Evolutionary conservation across 2,797 vertebrate species (phyloP), one percentile per base, ranked within the genome.

Genomic region (Holocentrus rufus): DNA sequence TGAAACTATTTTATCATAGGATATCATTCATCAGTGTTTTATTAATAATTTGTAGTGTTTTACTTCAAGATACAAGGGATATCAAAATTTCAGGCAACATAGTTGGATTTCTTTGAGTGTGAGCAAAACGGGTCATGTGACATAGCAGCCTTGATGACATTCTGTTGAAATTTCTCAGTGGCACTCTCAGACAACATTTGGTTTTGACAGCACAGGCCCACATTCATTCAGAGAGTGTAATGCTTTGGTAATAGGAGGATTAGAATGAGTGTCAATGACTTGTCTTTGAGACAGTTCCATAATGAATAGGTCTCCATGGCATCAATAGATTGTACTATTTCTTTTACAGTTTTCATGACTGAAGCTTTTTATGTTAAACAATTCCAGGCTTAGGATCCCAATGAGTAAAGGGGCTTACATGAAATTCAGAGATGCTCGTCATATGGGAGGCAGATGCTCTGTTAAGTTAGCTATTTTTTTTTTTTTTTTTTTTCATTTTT

Each of bases 401-500:
- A 30, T 50, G 61, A 79, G 59, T 34, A 61, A 27, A 65, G 27
- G 34, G 31, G 59, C n/a, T 79, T 76, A 56, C 61, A 82, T 59
- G 39, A 63, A 69, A 70, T 68, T 79, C 47, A 56, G 54, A 62
- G 57, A 18, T 81, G 20, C 17, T 76, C 23, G 30, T 54, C 10
- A 17, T 67, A 55, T 50, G 54, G 58, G 65, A 79, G 23, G 52
- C 56, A 76, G 49, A 69, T 82, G 25, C 50, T 23, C 44, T 50
- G 55, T 34, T 74, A 61, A 79, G 15, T 85, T 71, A 6, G 31
- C 31, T 49, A 84, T 47, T 3, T 69, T 81, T 70, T 84, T 83
- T 34, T 34, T 34, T 50, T 85, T 47, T 3, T 69, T 81, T 70
- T 84, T 83, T 76, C 69, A 78, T 77, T 82, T 82, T 70, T 3